Evolutionary conservation across 2,113 vertebrate species (phyloP), one percentile per base, ranked within the genome.

Genomic region (Nematolebias whitei): DNA sequence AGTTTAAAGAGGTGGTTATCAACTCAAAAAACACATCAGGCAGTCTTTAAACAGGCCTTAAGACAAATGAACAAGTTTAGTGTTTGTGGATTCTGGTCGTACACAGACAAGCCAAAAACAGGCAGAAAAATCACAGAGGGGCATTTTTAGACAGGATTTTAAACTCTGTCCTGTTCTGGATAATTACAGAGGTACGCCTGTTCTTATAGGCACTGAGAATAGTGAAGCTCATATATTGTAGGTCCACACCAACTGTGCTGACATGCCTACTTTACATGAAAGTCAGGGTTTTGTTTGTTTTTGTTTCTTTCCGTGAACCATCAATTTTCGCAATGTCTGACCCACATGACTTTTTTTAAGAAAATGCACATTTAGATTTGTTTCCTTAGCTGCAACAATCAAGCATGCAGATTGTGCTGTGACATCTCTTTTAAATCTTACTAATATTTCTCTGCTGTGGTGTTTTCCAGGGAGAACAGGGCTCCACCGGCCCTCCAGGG

Each of bases 401-500:
- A 50, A 49, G 13, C 20, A 16, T 32, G 16, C 35, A 41, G 19
- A 69, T 48, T 50, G 2, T 51, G 23, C 56, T 18, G 51, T 70
- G 54, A 78, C 39, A 45, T 15, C 43, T 16, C 61, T 56, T 49
- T 68, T 29, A 9, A 12, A 48, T 53, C 53, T 64, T 60, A 22
- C 4, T 71, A 22, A 74, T 64, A 14, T 53, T 8, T 12, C n/a
- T 60, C 57, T 38, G 61, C 16, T 55, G 16, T 70, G 47, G 76
- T 74, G 38, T 68, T 60, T 74, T 65, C 20, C 78, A 98, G 97
- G 97, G 97, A 78, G 97, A 98, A 76, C 68, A 73, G 2, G 98
- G 98, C 57, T 87, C 97, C 1, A 94, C 93, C 35, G 98, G 98
- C 61, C 88, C 93, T 76, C 98, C 98, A 61, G 97, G 98, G 43